phyloP scores from a whole-genome alignment of 2,113 vertebrate species.

The Ameiurus melas region DNA sequence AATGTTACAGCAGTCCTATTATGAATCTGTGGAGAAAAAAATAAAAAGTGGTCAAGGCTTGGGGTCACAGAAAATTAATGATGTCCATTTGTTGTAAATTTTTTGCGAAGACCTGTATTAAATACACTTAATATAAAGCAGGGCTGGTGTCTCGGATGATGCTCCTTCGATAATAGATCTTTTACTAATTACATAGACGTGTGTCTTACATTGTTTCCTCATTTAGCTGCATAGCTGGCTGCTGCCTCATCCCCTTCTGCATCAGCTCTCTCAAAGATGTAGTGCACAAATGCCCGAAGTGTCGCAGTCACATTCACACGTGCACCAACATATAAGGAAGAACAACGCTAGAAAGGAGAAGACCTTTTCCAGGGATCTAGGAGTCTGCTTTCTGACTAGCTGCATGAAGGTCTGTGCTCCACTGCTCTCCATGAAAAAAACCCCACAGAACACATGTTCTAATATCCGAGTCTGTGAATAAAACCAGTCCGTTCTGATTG shows the following conservation, averaged over 20 bases:
- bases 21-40: background rate
- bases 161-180: background rate
- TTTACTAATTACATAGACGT: background rate
- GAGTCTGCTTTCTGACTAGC: background rate
- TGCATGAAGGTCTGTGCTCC: background rate
- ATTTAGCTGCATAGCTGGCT: constrained; percentile 68
- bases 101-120: background rate
- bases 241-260: constrained; percentile 73
- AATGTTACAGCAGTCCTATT: background rate
- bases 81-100: background rate
- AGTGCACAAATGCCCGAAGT: constrained; percentile 68
- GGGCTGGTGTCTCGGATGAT: background rate
- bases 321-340: constrained; percentile 61
- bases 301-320: constrained; percentile 56
- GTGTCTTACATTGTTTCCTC: constrained; percentile 13
- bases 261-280: constrained; percentile 55
- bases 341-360: background rate
- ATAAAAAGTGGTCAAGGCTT: background rate
- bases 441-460: background rate
- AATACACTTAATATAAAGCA: background rate
- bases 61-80: too few relatives aligned
- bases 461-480: background rate
- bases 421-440: background rate
- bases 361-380: background rate
- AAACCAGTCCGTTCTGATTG: background rate